Evolutionary conservation across 2,888 invertebrate species (phyloP).

Genomic region (Micropterix aruncella): DNA sequence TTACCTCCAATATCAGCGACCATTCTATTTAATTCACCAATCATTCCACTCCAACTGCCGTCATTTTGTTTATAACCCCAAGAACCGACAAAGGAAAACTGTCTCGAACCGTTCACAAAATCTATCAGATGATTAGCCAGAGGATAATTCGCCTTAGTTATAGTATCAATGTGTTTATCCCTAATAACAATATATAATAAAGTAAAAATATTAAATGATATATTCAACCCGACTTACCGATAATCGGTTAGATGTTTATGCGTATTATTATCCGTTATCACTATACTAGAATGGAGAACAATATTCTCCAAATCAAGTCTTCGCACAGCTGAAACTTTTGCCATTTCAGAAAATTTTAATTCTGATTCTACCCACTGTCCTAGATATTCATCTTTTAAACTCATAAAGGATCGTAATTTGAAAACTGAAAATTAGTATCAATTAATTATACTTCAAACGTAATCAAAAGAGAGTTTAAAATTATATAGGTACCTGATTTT

Average conservation of each 20-base stretch:
- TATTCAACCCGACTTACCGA: too few species aligned
- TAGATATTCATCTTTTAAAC: background rate
- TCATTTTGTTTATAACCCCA: conserved; percentile 30
- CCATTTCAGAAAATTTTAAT: too few species aligned
- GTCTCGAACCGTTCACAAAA: conserved; percentile 24
- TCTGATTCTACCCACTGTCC: background rate
- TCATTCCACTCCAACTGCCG: conserved; percentile 34
- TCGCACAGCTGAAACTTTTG: background rate
- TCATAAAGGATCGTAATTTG: background rate
- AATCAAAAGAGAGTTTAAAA: too few species aligned
- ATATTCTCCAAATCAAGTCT: background rate
- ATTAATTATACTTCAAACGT: too few species aligned
- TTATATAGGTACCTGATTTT: too few species aligned
- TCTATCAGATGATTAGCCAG: conserved; percentile 24
- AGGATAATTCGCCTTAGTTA: conserved; percentile 33
- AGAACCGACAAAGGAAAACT: conserved; percentile 21
- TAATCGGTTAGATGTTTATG: conserved; percentile 29
- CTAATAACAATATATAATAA: too few species aligned
- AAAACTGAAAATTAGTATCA: too few species aligned
- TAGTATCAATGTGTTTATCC: conserved; percentile 21
- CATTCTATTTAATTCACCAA: conserved; percentile 26
- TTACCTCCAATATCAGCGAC: conserved; percentile 30
- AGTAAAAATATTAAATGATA: too few species aligned
- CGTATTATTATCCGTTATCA: conserved; percentile 28
- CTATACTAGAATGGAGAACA: conserved; percentile 10